phyloP scores from a whole-genome alignment of 2,888 invertebrate species.

The Pteria penguin region DNA sequence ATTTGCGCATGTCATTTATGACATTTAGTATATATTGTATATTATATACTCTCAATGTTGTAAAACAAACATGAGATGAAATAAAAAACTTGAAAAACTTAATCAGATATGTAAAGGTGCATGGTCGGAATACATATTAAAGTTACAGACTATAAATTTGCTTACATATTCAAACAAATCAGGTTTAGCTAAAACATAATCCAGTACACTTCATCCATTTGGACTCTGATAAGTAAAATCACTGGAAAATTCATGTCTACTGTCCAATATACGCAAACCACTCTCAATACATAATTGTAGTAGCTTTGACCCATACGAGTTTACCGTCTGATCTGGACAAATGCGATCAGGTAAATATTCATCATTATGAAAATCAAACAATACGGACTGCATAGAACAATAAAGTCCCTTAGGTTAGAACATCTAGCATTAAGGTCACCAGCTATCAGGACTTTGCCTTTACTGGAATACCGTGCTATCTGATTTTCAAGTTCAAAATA shows the following conservation, averaged over 20 bases:
- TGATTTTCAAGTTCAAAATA: background rate
- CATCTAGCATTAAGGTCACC: background rate
- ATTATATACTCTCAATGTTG: too few relatives aligned
- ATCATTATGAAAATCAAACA: background rate
- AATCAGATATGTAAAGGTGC: too few relatives aligned
- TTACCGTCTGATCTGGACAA: background rate
- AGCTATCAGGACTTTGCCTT: background rate
- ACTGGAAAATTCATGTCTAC: background rate
- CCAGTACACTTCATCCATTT: too few relatives aligned
- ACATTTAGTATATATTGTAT: too few relatives aligned
- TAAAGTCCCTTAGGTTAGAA: background rate
- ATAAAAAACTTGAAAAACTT: too few relatives aligned
- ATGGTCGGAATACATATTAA: too few relatives aligned
- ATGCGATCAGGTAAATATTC: background rate
- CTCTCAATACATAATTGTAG: slow-evolving; percentile 5
- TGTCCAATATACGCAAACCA: slow-evolving; percentile 8
- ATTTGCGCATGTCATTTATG: too few relatives aligned
- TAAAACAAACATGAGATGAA: too few relatives aligned
- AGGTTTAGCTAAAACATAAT: too few relatives aligned
- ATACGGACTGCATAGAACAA: background rate
- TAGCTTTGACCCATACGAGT: background rate
- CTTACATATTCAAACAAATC: too few relatives aligned
- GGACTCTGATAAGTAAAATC: slow-evolving; percentile 20
- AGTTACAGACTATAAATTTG: too few relatives aligned
- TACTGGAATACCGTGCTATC: background rate